Evolutionary conservation across 2,113 vertebrate species (phyloP).

Genomic region (Eublepharis macularius): DNA sequence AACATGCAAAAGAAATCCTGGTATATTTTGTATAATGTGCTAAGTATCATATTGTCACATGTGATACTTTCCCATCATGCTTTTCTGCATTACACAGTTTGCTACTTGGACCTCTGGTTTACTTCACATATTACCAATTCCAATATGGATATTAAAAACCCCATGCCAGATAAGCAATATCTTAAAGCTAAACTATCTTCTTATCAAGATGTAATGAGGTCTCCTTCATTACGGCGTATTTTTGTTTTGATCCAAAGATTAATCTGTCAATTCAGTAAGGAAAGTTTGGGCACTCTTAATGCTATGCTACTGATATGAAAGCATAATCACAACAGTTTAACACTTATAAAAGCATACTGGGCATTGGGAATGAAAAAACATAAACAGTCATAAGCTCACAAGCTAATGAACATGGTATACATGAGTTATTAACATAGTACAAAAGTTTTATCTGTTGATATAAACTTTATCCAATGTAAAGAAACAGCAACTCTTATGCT

Average conservation of each 20-base stretch:
- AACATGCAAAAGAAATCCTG: background rate
- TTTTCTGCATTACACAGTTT: background rate
- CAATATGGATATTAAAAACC: background rate
- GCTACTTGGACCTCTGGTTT: background rate
- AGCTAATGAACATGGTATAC: background rate
- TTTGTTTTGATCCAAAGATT: no score
- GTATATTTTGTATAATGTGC: background rate
- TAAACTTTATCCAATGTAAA: background rate
- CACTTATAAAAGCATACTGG: background rate
- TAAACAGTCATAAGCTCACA: background rate
- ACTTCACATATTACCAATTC: background rate
- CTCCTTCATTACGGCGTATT: no score
- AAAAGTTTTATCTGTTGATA: background rate
- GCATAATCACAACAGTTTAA: background rate
- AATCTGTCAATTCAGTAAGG: no score
- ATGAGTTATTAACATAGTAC: background rate
- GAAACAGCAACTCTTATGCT: background rate
- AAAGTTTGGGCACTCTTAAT: background rate
- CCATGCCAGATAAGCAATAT: background rate
- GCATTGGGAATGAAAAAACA: background rate
- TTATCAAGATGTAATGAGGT: no score
- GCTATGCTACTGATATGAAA: background rate
- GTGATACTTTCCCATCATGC: background rate
- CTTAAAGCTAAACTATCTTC: background rate
- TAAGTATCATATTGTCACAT: background rate